Conservation (phyloP, 2,888 invertebrate genomes). For the Dryomyza anilis region DNA sequence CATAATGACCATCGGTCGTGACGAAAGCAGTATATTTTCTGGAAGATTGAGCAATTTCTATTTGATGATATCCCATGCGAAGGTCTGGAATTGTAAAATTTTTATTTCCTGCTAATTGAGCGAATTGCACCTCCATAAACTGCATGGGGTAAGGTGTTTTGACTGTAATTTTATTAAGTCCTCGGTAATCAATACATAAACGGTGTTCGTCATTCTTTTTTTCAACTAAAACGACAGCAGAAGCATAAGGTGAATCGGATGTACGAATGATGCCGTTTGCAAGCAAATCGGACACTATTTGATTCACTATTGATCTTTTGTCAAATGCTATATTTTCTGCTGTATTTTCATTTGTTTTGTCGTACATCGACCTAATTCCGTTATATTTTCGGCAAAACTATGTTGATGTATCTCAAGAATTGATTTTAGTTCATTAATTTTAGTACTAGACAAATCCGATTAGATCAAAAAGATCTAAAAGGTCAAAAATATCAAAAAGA, state of each 20-base stretch:
- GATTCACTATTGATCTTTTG: constrained; percentile 22
- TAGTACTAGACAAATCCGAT: constrained; percentile 21
- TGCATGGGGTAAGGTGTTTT: constrained; percentile 36
- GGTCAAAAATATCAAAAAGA: no score
- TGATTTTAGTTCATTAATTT: not conserved
- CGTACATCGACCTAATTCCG: constrained; percentile 24
- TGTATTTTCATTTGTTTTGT: constrained; percentile 28
- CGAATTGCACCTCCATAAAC: constrained; percentile 32
- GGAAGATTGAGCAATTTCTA: constrained; percentile 28
- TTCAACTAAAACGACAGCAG: constrained; percentile 35
- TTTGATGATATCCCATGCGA: constrained; percentile 35
- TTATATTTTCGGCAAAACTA: constrained; percentile 16
- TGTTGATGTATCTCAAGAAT: constrained; percentile 1
- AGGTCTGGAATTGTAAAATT: constrained; percentile 23
- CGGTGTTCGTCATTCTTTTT: constrained; percentile 36
- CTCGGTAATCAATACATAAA: constrained; percentile 21
- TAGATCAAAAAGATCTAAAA: no score
- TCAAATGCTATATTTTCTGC: constrained; percentile 27
- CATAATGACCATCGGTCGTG: constrained; percentile 32
- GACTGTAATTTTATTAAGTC: constrained; percentile 19
- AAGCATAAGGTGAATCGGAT: constrained; percentile 31
- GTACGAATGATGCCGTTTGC: constrained; percentile 26
- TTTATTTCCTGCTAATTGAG: constrained; percentile 25
- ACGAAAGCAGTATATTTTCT: constrained; percentile 36
- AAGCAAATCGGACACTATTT: constrained; percentile 26